Evolutionary conservation across 2,113 vertebrate genomes (phyloP).

Genomic region (Noturus placidus): DNA sequence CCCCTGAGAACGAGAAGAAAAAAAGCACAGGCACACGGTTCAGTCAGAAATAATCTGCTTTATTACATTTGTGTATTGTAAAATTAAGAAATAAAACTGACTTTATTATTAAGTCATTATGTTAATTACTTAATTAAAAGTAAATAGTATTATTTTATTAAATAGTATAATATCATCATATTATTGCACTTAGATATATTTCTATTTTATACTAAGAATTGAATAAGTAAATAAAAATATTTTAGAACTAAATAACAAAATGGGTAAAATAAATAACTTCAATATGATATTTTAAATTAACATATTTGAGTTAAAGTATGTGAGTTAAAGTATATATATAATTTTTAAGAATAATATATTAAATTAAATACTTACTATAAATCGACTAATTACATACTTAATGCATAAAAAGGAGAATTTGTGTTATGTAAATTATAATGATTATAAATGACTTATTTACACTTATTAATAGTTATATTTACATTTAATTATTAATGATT

Average conservation of each 20-base stretch:
- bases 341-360: too few relatives aligned
- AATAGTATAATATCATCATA: too few relatives aligned
- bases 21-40: neutral
- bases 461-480: neutral
- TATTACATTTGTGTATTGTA: neutral
- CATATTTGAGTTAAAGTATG: too few relatives aligned
- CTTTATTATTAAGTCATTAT: neutral
- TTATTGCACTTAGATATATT: neutral
- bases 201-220: neutral
- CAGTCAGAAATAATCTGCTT: neutral
- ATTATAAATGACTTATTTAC: neutral
- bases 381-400: neutral
- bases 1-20: slow-evolving; percentile 69
- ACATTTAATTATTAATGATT: neutral
- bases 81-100: neutral
- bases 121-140: neutral
- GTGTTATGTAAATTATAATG: neutral
- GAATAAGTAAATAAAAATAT: too few relatives aligned
- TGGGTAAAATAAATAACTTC: neutral
- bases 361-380: too few relatives aligned
- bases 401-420: too few relatives aligned
- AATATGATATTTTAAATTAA: too few relatives aligned
- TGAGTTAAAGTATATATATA: too few relatives aligned
- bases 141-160: neutral
- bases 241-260: neutral